These are phyloP conservation scores for Umimayanthus kanabou DNA, from an alignment of 92 coral and sea anemone genomes.

Conservation along the genomic window DNA sequence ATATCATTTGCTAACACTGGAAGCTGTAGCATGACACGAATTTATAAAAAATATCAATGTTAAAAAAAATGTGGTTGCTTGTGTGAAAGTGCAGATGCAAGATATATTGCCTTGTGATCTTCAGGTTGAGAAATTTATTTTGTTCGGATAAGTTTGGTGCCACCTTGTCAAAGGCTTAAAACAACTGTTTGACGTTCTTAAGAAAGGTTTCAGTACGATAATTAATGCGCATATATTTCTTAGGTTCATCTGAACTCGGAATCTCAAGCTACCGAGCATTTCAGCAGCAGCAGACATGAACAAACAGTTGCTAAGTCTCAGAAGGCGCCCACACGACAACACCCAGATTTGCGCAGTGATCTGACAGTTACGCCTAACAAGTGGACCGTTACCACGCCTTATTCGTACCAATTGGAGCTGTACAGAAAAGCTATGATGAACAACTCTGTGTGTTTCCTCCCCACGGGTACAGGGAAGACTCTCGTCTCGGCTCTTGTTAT, in stretches of 20 bases:
- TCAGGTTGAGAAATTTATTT: too few species aligned
- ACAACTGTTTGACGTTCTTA: not conserved
- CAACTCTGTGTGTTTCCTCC: slow-evolving; percentile 86
- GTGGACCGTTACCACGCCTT: slow-evolving; percentile 70
- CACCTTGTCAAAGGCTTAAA: too few species aligned
- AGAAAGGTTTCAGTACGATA: not conserved
- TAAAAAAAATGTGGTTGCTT: too few species aligned
- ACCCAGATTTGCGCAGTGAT: slow-evolving; percentile 57
- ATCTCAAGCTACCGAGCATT: slow-evolving; percentile 92
- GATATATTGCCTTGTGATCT: too few species aligned
- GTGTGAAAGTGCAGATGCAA: too few species aligned
- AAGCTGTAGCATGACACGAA: too few species aligned
- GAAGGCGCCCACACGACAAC: slow-evolving; percentile 70
- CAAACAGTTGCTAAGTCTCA: slow-evolving; percentile 89
- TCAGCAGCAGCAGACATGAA: slow-evolving; percentile 90
- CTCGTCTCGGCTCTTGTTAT: slow-evolving; percentile 79
- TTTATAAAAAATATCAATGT: too few species aligned
- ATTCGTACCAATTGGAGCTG: slow-evolving; percentile 76
- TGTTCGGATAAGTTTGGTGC: too few species aligned
- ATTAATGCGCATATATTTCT: slow-evolving; percentile 18
- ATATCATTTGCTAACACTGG: too few species aligned
- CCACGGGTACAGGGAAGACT: slow-evolving; percentile 94
- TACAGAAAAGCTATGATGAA: slow-evolving; percentile 76
- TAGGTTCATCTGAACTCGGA: slow-evolving; percentile 85
- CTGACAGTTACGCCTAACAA: slow-evolving; percentile 8